Base-by-base conservation (phyloP, 2,113 vertebrate species). In the Alexandromys fortis region DNA sequence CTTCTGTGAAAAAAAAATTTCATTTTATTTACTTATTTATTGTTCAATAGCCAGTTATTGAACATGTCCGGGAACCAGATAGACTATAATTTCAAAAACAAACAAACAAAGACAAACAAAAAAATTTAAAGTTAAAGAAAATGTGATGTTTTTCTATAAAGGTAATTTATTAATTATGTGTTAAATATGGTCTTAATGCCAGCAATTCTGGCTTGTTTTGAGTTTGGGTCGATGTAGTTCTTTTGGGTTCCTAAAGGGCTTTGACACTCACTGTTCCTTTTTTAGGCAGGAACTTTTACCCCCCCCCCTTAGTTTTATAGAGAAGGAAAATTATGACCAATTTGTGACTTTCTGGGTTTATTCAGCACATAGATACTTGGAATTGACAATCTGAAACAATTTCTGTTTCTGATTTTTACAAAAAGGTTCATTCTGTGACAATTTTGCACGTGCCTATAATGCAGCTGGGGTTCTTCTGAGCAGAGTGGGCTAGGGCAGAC, bases 81-180 rank as follows among this genome's bases (percentile, higher is more conserved):
- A 47, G 86, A 89, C 73, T 85, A 52, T 70, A 61, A 92, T 76
- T 85, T 96, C 73, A 81, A 94, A 82, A 73, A 85, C 82, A 86
- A 65, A 58, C 55, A 58, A 58, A 58, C 5, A 58, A 21, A 65
- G 0, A 21, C 0, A 21, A 58, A 19, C 17, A 58, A 58, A 58
- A 58, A 58, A 58, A 4, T n/a, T n/a, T 10, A 8, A 22, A 16
- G 55, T 86, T 77, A 90, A 82, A 92, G 81, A 92, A 67, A 92
- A 92, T 45, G 47, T 76, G 26, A 63, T 88, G 68, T 90, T 91
- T 90, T 91, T 86, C 33, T 28, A 10, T 35, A 45, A 91, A 67
- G 78, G 47, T 21, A 86, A 19, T 33, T 35, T 73, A 70, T 82
- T 96, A 73, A 49, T 45, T 55, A 2, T 79, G 8, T 76, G 14